These are phyloP conservation scores for Steatocranus sp. DNA, from an alignment of 2,797 vertebrate genomes.

Conservation along the genomic window DNA sequence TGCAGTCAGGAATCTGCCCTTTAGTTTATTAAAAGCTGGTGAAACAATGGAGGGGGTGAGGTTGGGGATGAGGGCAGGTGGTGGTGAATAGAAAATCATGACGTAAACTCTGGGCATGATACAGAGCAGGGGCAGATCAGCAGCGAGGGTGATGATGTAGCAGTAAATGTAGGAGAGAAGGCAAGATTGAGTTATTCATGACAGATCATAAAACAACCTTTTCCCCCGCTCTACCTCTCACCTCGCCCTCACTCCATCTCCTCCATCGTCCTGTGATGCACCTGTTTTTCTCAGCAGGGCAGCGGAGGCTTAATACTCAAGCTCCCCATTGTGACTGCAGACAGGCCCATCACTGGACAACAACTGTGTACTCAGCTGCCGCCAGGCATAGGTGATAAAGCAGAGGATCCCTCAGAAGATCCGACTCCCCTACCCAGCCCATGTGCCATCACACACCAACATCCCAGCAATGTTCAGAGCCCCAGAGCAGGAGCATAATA, in stretches of 20 bases:
- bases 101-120: slow-evolving; percentile 15
- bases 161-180: slow-evolving; percentile 6
- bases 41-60: slow-evolving; percentile 76
- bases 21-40: slow-evolving; percentile 84
- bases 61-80: slow-evolving; percentile 35
- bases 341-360: background rate
- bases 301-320: background rate
- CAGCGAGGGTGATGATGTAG: slow-evolving; percentile 20
- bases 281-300: slow-evolving; percentile 15
- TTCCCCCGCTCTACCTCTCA: slow-evolving; percentile 13
- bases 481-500: background rate
- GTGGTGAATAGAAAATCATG: slow-evolving; percentile 18
- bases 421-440: background rate
- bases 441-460: background rate
- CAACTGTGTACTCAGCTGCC: slow-evolving; percentile 43
- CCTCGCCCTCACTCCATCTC: background rate
- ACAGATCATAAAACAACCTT: background rate
- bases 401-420: slow-evolving; percentile 12
- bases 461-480: background rate
- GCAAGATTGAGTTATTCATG: background rate
- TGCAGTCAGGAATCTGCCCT: slow-evolving; percentile 81
- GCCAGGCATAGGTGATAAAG: background rate
- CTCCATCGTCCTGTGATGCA: slow-evolving; percentile 14
- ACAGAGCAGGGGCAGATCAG: slow-evolving; percentile 8
- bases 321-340: background rate